A percentile compares a stretch with the other conserved stretches of the same genome.
These are phyloP conservation scores for Anguilla pacifica DNA, from an alignment of 2,797 vertebrate genomes.

Conservation along the genomic window DNA sequence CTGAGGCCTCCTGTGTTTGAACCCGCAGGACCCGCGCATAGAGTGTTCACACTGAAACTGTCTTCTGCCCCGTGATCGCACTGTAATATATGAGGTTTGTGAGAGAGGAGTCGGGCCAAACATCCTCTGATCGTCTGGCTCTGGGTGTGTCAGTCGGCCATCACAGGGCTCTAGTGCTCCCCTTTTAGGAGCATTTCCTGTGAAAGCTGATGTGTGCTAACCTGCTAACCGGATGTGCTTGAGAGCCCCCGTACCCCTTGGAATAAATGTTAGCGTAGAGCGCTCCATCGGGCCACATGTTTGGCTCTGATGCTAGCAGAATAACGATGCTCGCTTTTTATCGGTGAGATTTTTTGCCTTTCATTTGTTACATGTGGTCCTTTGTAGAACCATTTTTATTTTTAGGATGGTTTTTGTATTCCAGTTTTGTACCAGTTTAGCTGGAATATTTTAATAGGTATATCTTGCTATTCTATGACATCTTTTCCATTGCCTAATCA, in stretches of 20 bases:
- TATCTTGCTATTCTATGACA: conserved; percentile 14
- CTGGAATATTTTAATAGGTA: conserved; percentile 44
- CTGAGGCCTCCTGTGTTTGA: conserved; percentile 71
- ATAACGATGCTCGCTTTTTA: conserved; percentile 28
- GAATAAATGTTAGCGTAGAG: too few relatives aligned
- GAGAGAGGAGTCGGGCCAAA: not conserved
- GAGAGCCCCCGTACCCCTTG: too few relatives aligned
- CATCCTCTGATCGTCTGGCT: not conserved
- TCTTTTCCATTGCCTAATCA: conserved; percentile 13
- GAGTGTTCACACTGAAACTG: conserved; percentile 22
- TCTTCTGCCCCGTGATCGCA: conserved; percentile 11
- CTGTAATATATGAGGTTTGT: conserved; percentile 18
- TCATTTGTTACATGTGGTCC: conserved; percentile 11
- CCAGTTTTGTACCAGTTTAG: conserved; percentile 47
- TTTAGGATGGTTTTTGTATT: conserved; percentile 34
- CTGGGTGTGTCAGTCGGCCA: not conserved
- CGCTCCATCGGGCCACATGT: not conserved
- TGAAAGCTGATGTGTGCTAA: too few relatives aligned
- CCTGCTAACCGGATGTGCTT: too few relatives aligned
- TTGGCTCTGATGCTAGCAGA: conserved; percentile 12
- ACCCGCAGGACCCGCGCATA: not conserved
- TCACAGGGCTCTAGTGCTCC: not conserved
- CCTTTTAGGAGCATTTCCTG: too few relatives aligned
- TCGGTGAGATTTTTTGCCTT: conserved; percentile 21
- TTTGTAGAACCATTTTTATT: conserved; percentile 29